Base-by-base conservation (phyloP, 2,797 vertebrate genomes). In the Gouania willdenowi region DNA sequence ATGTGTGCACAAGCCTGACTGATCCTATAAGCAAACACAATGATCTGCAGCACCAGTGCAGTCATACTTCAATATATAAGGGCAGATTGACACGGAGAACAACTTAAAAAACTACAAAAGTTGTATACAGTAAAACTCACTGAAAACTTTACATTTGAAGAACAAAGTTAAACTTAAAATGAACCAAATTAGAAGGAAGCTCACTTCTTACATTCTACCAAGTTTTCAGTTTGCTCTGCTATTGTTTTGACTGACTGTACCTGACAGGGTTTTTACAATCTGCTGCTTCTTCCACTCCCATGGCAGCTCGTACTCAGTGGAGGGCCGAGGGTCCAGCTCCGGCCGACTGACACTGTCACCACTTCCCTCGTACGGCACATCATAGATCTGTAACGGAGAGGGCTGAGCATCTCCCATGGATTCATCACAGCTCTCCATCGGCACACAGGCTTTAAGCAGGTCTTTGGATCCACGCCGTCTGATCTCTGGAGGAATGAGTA, bases 211-310 rank as follows among this genome's bases (percentile, higher is more conserved):
- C n/a, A n/a, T n/a, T n/a, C n/a, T n/a, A n/a, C n/a, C n/a, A n/a
- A 10, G 10, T 10, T 10, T 10, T 10, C 10, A 10, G 10, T 6
- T 20, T 20, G 19, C 20, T 20, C 6, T 20, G 19, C n/a, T n/a
- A n/a, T n/a, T n/a, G n/a, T n/a, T n/a, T n/a, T n/a, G n/a, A n/a
- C n/a, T n/a, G n/a, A n/a, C 23, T 16, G 17, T 89, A 96, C 95
- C 95, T 68, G 95, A 94, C 31, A 97, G 84, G 0, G 90, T 92
- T 48, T 88, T 88, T 4, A 91, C 90, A 0, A 95, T 91, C 39
- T 93, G 92, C 45, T 94, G 93, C 69, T 93, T 95, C 83, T 91
- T 97, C 93, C 94, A 93, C 67, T 97, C 95, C 94, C 94, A 97
- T 1, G 93, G 93, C 71, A 92, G 90, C 54, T 97, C 93, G 1